phyloP scores from a whole-genome alignment of 2,113 vertebrate genomes.

The Chunga burmeisteri region DNA sequence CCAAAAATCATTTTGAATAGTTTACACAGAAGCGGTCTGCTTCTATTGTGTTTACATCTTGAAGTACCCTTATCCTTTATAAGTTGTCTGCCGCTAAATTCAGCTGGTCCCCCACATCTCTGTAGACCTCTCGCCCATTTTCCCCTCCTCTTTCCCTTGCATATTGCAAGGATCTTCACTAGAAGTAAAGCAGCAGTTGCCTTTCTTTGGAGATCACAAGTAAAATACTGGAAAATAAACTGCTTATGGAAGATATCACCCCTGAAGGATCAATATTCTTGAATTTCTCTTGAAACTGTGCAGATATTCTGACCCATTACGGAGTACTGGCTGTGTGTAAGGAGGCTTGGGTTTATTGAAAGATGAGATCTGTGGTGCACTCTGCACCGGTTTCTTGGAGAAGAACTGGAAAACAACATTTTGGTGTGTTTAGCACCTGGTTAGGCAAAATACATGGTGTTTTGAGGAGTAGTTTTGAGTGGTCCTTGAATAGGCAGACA shows the following conservation, averaged over 20 bases:
- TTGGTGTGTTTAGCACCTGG: background rate
- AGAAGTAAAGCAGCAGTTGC: background rate
- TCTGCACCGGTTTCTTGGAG: background rate
- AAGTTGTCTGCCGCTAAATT: background rate
- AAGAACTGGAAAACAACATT: background rate
- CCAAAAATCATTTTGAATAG: background rate
- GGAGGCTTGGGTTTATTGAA: background rate
- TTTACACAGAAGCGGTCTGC: background rate
- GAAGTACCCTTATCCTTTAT: background rate
- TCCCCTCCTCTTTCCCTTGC: background rate
- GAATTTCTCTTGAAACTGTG: background rate
- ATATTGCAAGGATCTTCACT: background rate
- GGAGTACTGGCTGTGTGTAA: background rate
- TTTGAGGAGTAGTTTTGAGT: background rate
- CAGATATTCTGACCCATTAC: background rate
- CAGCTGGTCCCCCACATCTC: background rate
- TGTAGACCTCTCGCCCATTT: background rate
- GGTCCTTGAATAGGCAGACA: background rate
- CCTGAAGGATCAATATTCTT: background rate
- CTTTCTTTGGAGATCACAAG: background rate
- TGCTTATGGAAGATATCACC: background rate
- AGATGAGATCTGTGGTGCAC: background rate
- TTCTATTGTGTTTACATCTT: background rate
- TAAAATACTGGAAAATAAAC: background rate
- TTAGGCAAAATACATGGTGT: background rate